Base-by-base conservation (phyloP, 2,888 invertebrate species). In the Euclidia mi region DNA sequence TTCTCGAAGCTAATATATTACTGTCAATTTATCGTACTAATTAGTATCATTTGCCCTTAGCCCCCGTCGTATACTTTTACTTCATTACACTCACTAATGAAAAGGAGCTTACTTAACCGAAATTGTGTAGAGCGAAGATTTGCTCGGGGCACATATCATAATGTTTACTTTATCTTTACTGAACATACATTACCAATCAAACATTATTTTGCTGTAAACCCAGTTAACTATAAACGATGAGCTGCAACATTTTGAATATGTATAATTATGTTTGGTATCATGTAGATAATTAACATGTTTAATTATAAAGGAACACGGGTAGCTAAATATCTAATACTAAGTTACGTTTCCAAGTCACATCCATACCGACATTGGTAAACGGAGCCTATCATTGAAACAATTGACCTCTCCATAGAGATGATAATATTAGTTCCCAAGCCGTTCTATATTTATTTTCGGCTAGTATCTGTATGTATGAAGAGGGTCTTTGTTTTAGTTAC, bases 401-500 rank as follows among this genome's bases (percentile, higher is more conserved):
- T n/a, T n/a, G n/a, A n/a, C n/a, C 20, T 7, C 20, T 25, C 6
- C 7, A 6, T 7, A 35, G n/a, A 40, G 11, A 44, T 18, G 41
- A 47, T 35, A 35, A 50, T 55, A 49, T 66, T 18, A 53, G 56
- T 49, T 34, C 15, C 12, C 41, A 48, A 32, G 37, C 29, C 38
- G 49, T 15, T 69, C 56, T 45, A 50, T 50, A 58, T 65, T 65
- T 70, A 70, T 65, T 12, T 34, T 34, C 11, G 32, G 12, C 2
- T 34, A 12, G 12, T 12, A 12, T 6, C 12, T 34, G 32, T 3
- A 34, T 11, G 12, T 12, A 41, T 40, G 52, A 50, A n/a, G n/a
- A n/a, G n/a, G n/a, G 50, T 53, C 73, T 56, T 67, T 68, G 68
- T 78, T 68, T 57, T 53, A 60, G 35, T 63, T 68, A 38, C 31